phyloP scores from a whole-genome alignment of 2,797 vertebrate genomes.

The Melanotaenia boesemani region DNA sequence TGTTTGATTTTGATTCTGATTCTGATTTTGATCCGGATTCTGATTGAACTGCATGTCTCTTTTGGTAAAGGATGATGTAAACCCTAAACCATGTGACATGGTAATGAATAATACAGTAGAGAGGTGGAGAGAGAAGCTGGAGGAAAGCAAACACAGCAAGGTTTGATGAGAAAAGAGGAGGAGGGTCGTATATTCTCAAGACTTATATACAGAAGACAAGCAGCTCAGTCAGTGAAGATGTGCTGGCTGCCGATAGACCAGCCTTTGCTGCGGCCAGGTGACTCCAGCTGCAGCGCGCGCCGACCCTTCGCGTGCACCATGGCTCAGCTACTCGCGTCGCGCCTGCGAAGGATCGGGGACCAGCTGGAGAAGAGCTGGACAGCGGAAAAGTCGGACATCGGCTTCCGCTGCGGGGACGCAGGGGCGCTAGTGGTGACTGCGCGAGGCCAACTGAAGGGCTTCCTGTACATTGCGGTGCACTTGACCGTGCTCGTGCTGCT shows the following conservation, averaged over 20 bases:
- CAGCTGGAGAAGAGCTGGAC: conserved; percentile 87
- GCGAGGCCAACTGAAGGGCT: conserved; percentile 55
- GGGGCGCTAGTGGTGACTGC: conserved; percentile 14
- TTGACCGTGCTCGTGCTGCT: conserved; percentile 89
- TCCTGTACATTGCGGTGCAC: conserved; percentile 85
- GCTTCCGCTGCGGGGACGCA: conserved; percentile 64
- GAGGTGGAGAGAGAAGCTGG: conserved; percentile 41
- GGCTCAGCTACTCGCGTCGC: conserved; percentile 86
- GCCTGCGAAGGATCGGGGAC: conserved; percentile 92
- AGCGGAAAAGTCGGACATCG: conserved; percentile 28
- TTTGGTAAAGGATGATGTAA: conserved; percentile 94
- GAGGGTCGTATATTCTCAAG: conserved; percentile 61
- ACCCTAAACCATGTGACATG: conserved; percentile 92
- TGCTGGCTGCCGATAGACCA: conserved; percentile 89
- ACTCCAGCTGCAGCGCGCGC: conserved; percentile 77
- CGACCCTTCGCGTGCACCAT: conserved; percentile 76
- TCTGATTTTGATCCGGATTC: too few species aligned
- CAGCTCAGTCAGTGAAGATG: conserved; percentile 75
- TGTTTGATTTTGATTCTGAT: too few species aligned
- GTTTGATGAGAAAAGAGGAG: conserved; percentile 66
- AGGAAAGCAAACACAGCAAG: conserved; percentile 75
- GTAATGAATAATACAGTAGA: conserved; percentile 90
- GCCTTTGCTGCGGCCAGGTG: conserved; percentile 84
- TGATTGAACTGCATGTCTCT: conserved; percentile 83
- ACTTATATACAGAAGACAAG: conserved; percentile 33